Base-by-base conservation (phyloP, 1,140 invertebrate species). In the Drosophila willistoni region DNA sequence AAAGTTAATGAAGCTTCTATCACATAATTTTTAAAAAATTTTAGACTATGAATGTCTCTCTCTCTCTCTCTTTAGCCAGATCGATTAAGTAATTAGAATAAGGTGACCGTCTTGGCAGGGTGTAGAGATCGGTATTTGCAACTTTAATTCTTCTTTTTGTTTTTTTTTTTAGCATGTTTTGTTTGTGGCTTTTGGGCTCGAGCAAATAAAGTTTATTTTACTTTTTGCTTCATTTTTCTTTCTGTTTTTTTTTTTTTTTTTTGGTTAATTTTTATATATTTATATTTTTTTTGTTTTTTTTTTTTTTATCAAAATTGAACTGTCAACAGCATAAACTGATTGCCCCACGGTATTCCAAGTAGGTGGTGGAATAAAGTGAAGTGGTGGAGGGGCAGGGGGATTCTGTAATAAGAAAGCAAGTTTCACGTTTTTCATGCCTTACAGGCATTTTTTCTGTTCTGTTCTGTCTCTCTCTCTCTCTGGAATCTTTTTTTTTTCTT, bases 311-410 rank as follows among this genome's bases (percentile, higher is more conserved):
- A 69, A 83, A 84, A 84, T 79, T 83, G 66, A 84, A 84, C 81
- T 84, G 81, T 83, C 81, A 84, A 79, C 68, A 62, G 66, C 80
- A 83, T 57, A 69, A 83, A 67, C 55, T 68, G 68, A 69, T 83
- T 82, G 80, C 80, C 79, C 80, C 71, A 64, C 71, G 71, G 71
- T 69, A 29, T 29, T 62, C 19, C 41, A 44, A 69, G 65, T 66
- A 75, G 73, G 73, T 73, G 68, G 59, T 59, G 59, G 57, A 69
- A 54, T 29, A 25, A 47, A 14, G n/a, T n/a, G 7, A 5, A 12
- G 7, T 10, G 14, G 42, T 47, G 42, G 14, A 17, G 17, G 44
- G 17, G 7, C 7, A 3, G 9, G 44, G 10, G 9, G 7, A 74
- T 62, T 51, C 44, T 22, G 64, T 61, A 56, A 75, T 47, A 68